phyloP scores from a whole-genome alignment of 2,113 vertebrate genomes.

The Emydura subglobosa region DNA sequence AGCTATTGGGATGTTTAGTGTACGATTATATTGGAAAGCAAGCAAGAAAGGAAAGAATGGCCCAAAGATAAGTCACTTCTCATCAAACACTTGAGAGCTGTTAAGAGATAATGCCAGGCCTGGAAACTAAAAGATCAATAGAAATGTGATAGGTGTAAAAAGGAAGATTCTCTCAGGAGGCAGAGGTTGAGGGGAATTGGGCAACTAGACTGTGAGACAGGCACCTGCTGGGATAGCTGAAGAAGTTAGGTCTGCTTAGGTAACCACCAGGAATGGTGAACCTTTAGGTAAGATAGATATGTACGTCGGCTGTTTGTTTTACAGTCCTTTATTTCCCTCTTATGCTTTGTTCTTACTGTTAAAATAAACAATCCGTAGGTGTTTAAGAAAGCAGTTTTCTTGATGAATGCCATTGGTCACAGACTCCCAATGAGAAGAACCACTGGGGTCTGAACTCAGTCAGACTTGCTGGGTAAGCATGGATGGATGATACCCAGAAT shows the following conservation, averaged over 20 bases:
- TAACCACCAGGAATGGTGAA: conserved; percentile 56
- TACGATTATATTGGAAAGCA: neutral
- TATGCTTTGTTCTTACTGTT: conserved; percentile 50
- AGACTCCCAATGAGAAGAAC: conserved; percentile 4
- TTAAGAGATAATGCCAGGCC: conserved; percentile 62
- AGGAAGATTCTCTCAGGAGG: conserved; percentile 65
- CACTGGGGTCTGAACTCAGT: neutral
- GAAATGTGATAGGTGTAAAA: conserved; percentile 69
- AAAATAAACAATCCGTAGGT: conserved; percentile 33
- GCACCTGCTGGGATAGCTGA: conserved; percentile 58
- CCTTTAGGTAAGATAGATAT: conserved; percentile 58
- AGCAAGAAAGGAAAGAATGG: conserved; percentile 44
- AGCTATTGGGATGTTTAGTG: conserved; percentile 12
- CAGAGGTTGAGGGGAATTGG: conserved; percentile 44
- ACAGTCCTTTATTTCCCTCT: conserved; percentile 51
- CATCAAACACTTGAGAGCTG: conserved; percentile 26
- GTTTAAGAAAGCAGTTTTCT: neutral
- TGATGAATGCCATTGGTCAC: neutral
- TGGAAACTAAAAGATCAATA: conserved; percentile 63
- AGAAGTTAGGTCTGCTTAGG: conserved; percentile 48
- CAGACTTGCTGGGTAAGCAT: neutral
- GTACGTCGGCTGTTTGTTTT: conserved; percentile 32
- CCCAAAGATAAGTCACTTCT: conserved; percentile 60
- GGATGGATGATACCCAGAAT: no score
- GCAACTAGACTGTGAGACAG: conserved; percentile 42